Base-by-base conservation (phyloP, 2,113 vertebrate species). In the Coturnix japonica region DNA sequence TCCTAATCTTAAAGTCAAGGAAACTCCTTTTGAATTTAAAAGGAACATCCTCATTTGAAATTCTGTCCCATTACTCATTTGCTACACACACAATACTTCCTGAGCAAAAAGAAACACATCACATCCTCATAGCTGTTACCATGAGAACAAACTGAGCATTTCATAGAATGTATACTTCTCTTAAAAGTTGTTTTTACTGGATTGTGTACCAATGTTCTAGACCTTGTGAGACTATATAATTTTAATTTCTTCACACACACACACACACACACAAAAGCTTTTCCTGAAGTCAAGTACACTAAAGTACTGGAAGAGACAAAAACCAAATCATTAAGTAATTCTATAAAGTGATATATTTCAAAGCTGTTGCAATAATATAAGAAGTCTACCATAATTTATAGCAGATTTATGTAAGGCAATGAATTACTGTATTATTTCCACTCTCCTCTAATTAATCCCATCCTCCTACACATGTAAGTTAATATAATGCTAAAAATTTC, bases 331-430 rank as follows among this genome's bases (percentile, higher is more conserved):
- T 82, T 63, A 71, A 67, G 28, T 83, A 83, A 81, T 87, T 76
- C 26, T 37, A 66, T 35, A 30, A 87, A 66, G 25, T 59, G 3
- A 72, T 3, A 9, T 3, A 81, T 71, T 90, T 81, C 39, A 74
- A 93, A 93, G 20, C 23, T 81, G 43, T 53, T 85, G 31, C 85
- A 92, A 65, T 83, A 90, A 90, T 39, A 80, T 22, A 88, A 71
- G 39, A 17, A 5, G 17, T 6, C 46, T 83, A 46, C 7, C 14
- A 85, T 11, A 79, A n/a, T 86, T 81, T 82, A 75, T 25, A 60
- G 35, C 2, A 72, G 22, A 14, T 31, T 35, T 79, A 92, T 75
- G 22, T 73, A 26, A 53, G 43, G 53, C 63, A 70, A 56, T 75
- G 54, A 95, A 77, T 53, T 64, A 46, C 7, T 77, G 54, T 95